phyloP scores from a whole-genome alignment of 2,797 vertebrate genomes.

The Epinephelus malabaricus region DNA sequence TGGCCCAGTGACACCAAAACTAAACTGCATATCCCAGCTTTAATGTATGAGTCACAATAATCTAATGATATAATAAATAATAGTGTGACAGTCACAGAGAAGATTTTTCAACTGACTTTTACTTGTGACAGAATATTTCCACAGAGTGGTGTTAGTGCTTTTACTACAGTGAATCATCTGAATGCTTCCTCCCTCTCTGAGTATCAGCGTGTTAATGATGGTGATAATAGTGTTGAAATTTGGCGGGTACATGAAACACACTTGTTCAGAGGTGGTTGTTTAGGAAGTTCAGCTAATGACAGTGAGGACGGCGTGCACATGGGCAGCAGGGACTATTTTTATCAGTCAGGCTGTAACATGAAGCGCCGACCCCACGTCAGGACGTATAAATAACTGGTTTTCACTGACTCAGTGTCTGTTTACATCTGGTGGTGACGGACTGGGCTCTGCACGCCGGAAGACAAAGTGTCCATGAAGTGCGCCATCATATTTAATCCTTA shows the following conservation, averaged over 20 bases:
- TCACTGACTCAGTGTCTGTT: constrained; percentile 80
- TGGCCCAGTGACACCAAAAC: no score
- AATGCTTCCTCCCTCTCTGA: no score
- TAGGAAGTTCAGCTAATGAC: constrained; percentile 60
- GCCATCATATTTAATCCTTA: constrained; percentile 32
- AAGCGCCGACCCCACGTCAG: constrained; percentile 76
- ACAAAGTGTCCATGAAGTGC: constrained; percentile 56
- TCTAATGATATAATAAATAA: no score
- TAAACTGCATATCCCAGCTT: no score
- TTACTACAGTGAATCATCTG: no score
- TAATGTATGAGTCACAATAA: no score
- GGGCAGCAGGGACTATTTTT: constrained; percentile 78
- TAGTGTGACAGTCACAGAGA: no score
- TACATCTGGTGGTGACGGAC: constrained; percentile 71
- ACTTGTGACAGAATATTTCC: no score
- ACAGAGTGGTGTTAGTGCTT: no score
- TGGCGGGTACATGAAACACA: not conserved
- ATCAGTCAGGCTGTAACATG: constrained; percentile 78
- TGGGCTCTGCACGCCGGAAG: constrained; percentile 57
- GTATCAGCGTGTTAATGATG: not conserved
- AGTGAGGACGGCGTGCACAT: constrained; percentile 60
- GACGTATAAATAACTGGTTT: constrained; percentile 83
- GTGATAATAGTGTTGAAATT: not conserved
- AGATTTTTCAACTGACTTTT: no score
- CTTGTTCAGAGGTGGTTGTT: constrained; percentile 48